Percentiles rank a stretch among this genome's conserved stretches.
Conservation (phyloP, 2,888 invertebrate genomes). For the Eugnorisma glareosa region DNA sequence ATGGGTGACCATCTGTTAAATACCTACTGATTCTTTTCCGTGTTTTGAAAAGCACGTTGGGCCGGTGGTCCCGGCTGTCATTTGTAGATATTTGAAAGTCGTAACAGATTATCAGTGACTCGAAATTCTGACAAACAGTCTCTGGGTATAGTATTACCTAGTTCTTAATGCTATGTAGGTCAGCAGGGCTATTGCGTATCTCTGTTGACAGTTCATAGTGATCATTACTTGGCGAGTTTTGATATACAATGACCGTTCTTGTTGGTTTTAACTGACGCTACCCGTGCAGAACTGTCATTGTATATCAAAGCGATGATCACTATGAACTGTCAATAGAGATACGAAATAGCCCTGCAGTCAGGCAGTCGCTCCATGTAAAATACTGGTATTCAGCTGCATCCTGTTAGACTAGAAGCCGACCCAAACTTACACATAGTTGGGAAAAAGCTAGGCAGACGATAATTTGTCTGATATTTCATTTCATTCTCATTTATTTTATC, state of each 20-base stretch:
- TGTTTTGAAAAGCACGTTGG: neutral
- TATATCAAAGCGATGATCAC: too few species aligned
- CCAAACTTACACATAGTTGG: neutral
- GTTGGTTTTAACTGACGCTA: too few species aligned
- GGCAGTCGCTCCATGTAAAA: neutral
- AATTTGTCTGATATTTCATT: neutral
- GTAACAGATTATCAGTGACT: neutral
- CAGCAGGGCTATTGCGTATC: too few species aligned
- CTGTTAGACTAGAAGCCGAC: neutral
- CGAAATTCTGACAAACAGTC: neutral
- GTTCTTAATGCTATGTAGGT: neutral
- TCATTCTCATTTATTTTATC: slow-evolving; percentile 11
- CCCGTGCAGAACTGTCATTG: too few species aligned
- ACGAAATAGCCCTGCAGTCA: too few species aligned
- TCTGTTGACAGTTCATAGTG: too few species aligned
- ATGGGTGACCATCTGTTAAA: neutral
- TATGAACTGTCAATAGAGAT: too few species aligned
- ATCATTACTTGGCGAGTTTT: too few species aligned
- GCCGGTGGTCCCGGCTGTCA: neutral
- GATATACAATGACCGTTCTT: too few species aligned
- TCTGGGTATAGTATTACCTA: neutral
- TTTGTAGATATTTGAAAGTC: neutral
- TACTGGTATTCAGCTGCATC: neutral
- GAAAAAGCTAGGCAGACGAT: neutral
- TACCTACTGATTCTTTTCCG: neutral